Conservation (phyloP, 2,888 invertebrate genomes). For the Oscheius myriophilus region DNA sequence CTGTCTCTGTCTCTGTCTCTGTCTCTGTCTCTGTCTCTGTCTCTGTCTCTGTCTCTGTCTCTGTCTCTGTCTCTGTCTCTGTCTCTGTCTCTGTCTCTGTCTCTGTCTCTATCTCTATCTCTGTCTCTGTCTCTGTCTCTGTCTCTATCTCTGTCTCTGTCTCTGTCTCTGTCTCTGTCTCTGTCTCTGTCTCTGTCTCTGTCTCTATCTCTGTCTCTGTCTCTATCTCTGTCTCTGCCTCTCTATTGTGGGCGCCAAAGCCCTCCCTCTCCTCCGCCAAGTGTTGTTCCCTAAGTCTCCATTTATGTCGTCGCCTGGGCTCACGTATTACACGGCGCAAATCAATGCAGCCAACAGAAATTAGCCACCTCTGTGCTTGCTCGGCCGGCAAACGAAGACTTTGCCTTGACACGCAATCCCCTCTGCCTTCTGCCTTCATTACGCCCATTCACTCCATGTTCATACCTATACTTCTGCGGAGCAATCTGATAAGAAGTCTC, state of each 20-base stretch:
- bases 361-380: background rate
- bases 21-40: background rate
- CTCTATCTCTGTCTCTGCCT: too few relatives aligned
- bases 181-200: too few relatives aligned
- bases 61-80: background rate
- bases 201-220: too few relatives aligned
- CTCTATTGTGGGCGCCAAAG: too few relatives aligned
- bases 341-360: slow-evolving; percentile 30
- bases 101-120: background rate
- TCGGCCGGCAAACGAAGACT: too few relatives aligned
- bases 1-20: background rate
- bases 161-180: background rate
- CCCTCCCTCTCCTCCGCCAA: too few relatives aligned
- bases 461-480: slow-evolving; percentile 18
- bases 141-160: background rate
- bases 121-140: background rate
- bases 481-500: too few relatives aligned
- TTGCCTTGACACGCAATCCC: too few relatives aligned
- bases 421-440: too few relatives aligned
- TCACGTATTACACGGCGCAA: slow-evolving; percentile 31
- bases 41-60: background rate
- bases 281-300: background rate
- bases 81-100: background rate
- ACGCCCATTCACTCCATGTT: too few relatives aligned
- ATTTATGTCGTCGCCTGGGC: slow-evolving; percentile 28